Base-by-base conservation (phyloP, 2,888 invertebrate genomes). In the Andricus curvator region DNA sequence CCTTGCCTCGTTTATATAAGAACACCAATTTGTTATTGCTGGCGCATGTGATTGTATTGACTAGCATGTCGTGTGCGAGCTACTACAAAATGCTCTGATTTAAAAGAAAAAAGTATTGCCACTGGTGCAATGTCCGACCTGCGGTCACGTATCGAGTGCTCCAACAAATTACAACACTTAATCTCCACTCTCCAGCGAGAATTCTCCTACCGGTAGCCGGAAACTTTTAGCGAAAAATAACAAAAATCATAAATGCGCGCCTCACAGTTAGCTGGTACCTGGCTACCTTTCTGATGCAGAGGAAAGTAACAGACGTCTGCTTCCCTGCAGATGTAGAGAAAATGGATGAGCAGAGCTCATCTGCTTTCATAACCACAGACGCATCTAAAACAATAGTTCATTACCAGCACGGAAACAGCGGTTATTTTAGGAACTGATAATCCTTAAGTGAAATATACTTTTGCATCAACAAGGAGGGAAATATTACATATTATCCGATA, bases 161-260 rank as follows among this genome's bases (percentile, higher is more conserved):
- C 41, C 77, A 79, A 82, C 82, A 82, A 82, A 83, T 83, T 79
- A 79, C 80, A 37, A 64, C 79, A 79, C 48, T 83, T 76, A 78
- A 82, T 84, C 80, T 81, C 64, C 67, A 20, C 65, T n/a, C 13
- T 33, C 51, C 29, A 11, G n/a, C n/a, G 74, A 51, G 74, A 74
- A 74, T 56, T 33, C 51, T 74, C 33, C 33, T 56, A 29, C 51
- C 29, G 2, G 29, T 74, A 22, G 20, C 13, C 56, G 33, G 74
- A 74, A 60, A 74, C 56, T 74, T 74, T 74, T 74, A 37, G n/a
- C 56, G n/a, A 22, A 74, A 51, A 70, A 70, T 25, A 51, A 29
- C n/a, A 33, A n/a, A 74, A 74, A 33, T 74, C 74, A 74, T 74
- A 56, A 74, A 74, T 64, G 64, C 25, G 15, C 15, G 20, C 29